These are phyloP conservation scores for Calycopis cecrops DNA, from an alignment of 1,140 invertebrate genomes.

Conservation along the genomic window DNA sequence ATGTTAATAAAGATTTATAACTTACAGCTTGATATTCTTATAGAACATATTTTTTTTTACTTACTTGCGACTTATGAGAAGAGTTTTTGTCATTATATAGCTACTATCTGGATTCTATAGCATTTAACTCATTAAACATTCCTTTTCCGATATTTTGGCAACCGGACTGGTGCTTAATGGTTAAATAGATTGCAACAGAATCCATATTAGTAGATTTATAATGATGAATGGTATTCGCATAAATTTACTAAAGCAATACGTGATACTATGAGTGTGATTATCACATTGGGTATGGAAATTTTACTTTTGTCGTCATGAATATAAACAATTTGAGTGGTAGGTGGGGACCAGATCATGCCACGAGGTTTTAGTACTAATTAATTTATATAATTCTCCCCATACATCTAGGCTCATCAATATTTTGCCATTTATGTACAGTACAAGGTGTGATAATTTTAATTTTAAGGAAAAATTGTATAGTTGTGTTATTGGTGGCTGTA, in stretches of 20 bases:
- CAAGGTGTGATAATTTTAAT: slow-evolving; percentile 55
- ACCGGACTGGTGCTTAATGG: no score
- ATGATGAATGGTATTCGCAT: no score
- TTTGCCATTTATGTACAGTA: slow-evolving; percentile 67
- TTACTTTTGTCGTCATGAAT: background rate
- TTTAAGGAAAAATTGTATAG: slow-evolving; percentile 40
- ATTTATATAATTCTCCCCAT: slow-evolving; percentile 18
- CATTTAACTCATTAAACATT: no score
- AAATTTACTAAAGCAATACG: no score
- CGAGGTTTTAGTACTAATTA: slow-evolving; percentile 10
- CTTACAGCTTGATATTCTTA: slow-evolving; percentile 1
- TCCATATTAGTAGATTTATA: no score
- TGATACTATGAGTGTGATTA: no score
- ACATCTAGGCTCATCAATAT: slow-evolving; percentile 30
- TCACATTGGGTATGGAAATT: no score
- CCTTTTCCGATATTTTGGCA: no score
- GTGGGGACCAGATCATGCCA: slow-evolving; percentile 23
- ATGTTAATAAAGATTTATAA: background rate
- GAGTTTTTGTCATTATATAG: no score
- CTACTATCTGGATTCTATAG: no score
- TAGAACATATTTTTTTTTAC: slow-evolving; percentile 2
- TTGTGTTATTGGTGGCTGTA: slow-evolving; percentile 34
- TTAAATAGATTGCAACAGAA: no score
- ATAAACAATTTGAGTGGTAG: slow-evolving; percentile 19
- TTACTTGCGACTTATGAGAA: background rate